Conservation (phyloP, 2,888 invertebrate species). For the Acanthacorydalis orientalis region DNA sequence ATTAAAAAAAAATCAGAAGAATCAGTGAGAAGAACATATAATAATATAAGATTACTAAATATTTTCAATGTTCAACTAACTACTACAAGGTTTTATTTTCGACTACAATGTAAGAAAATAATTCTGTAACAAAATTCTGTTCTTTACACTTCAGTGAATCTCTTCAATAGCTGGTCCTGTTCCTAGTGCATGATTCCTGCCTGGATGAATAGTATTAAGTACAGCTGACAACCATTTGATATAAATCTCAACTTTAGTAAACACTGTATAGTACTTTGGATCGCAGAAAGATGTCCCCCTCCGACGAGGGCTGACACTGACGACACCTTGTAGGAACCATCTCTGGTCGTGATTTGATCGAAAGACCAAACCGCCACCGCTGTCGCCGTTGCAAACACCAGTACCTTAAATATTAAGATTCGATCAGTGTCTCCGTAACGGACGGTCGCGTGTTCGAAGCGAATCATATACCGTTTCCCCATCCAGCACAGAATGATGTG, state of each 20-base stretch:
- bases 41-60: too few species aligned
- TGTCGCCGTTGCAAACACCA: constrained; percentile 44
- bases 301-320: constrained; percentile 27
- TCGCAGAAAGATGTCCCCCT: constrained; percentile 24
- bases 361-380: constrained; percentile 40
- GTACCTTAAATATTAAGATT: constrained; percentile 22
- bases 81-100: too few species aligned
- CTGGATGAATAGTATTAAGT: constrained; percentile 13
- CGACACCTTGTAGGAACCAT: constrained; percentile 26
- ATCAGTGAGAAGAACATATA: too few species aligned
- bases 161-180: background rate
- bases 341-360: constrained; percentile 19
- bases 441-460: background rate
- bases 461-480: constrained; percentile 26
- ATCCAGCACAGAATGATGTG: constrained; percentile 45
- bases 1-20: too few species aligned
- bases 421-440: background rate
- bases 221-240: constrained; percentile 19
- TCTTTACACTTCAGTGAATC: background rate
- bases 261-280: constrained; percentile 25
- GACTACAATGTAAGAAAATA: too few species aligned
- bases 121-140: background rate
- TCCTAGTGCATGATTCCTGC: background rate
- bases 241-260: constrained; percentile 27
- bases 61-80: too few species aligned